Percentiles rank a stretch among this genome's conserved stretches.
These are phyloP conservation scores for Vanessa tameamea DNA, from an alignment of 1,140 invertebrate genomes.

Conservation along the genomic window DNA sequence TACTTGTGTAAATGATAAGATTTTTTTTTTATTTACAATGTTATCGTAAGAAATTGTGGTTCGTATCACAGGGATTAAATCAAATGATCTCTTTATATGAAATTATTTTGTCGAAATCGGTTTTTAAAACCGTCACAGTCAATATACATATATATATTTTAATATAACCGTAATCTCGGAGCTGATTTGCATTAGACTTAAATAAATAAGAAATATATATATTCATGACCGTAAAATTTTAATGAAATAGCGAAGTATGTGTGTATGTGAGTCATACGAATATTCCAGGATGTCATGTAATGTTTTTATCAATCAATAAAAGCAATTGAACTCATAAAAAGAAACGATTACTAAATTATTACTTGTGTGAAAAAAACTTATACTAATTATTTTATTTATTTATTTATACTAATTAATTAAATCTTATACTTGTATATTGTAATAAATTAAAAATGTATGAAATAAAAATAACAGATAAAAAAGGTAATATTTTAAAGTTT, in stretches of 20 bases:
- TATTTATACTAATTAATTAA: too few relatives aligned
- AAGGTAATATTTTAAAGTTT: too few relatives aligned
- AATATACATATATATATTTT: neutral
- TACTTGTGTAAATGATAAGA: slow-evolving; percentile 34
- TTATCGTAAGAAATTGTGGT: slow-evolving; percentile 12
- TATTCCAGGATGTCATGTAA: neutral
- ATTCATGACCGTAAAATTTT: neutral
- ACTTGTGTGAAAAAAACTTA: neutral
- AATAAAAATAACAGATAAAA: too few relatives aligned
- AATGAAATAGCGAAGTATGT: neutral
- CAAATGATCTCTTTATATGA: slow-evolving; percentile 15
- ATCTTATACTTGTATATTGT: too few relatives aligned
- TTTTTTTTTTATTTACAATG: slow-evolving; percentile 14
- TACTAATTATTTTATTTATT: too few relatives aligned
- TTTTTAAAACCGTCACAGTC: neutral
- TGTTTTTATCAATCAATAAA: slow-evolving; percentile 2
- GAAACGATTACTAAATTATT: neutral
- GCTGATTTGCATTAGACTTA: slow-evolving; percentile 7
- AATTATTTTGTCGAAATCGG: slow-evolving; percentile 2
- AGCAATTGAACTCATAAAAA: slow-evolving; percentile 14
- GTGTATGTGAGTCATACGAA: neutral
- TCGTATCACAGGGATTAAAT: slow-evolving; percentile 3
- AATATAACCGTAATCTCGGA: slow-evolving; percentile 4
- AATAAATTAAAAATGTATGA: too few relatives aligned
- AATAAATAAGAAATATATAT: too few relatives aligned